Evolutionary conservation across 2,888 invertebrate species (phyloP).

Genomic region (Campoplex nolae): DNA sequence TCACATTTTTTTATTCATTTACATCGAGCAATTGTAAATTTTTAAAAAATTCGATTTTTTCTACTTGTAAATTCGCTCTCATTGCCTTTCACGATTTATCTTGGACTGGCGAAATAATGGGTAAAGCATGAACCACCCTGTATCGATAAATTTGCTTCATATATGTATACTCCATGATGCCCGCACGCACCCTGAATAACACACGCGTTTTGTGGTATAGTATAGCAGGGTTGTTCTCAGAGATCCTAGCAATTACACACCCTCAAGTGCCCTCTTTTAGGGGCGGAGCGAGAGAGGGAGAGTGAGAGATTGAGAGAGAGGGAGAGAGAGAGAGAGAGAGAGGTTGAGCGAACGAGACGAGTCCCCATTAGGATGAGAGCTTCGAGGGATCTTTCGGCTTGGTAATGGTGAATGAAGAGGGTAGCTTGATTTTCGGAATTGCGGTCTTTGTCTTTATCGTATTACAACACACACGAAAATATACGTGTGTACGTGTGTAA

Average conservation of each 20-base stretch:
- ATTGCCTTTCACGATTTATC: background rate
- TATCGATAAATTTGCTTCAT: slow-evolving; percentile 74
- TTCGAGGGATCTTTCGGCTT: slow-evolving; percentile 79
- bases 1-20: too few species aligned
- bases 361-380: slow-evolving; percentile 83
- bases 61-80: background rate
- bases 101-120: background rate
- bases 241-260: slow-evolving; percentile 84
- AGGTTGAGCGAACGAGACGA: slow-evolving; percentile 73
- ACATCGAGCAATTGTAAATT: background rate
- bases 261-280: slow-evolving; percentile 81
- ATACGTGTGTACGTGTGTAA: background rate
- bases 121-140: slow-evolving; percentile 75
- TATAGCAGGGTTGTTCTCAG: slow-evolving; percentile 80
- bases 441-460: slow-evolving; percentile 61
- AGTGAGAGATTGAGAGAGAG: slow-evolving; percentile 60
- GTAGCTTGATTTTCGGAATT: slow-evolving; percentile 78
- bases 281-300: slow-evolving; percentile 35
- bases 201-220: slow-evolving; percentile 80
- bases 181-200: slow-evolving; percentile 76
- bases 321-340: slow-evolving; percentile 58
- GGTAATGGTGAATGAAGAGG: slow-evolving; percentile 65
- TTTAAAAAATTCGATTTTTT: background rate
- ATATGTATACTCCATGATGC: slow-evolving; percentile 43
- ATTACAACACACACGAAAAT: slow-evolving; percentile 7